Base-by-base conservation (phyloP, 1,140 invertebrate genomes). In the Danaus melanippus region DNA sequence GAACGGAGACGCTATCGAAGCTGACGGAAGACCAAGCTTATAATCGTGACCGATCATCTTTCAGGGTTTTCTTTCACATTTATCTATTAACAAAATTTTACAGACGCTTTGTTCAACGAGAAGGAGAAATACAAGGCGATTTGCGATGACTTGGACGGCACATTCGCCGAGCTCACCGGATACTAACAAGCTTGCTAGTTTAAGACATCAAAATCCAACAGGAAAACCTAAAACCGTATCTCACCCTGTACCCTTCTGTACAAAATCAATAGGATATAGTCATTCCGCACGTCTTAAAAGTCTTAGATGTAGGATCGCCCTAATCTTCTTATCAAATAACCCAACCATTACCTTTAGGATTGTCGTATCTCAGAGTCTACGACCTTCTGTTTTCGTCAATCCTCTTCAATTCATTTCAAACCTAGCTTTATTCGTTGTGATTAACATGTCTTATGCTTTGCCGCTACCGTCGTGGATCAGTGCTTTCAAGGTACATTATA, bases 121-220 rank as follows among this genome's bases (percentile, higher is more conserved):
- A 97, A 97, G 91, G 95, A 97, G 90, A 96, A 97, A 91, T 97
- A 97, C 91, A 96, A 96, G 91, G 92, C 93, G 87, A 93, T 99
- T 89, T 94, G 95, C 89, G 96, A 97, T 87, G 98, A 99, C 90
- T 95, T 99, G 93, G 97, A 99, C 89, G 94, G 95, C 87, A 98
- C 97, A 79, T 96, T 98, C 89, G 92, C 93, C 84, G 94, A 95
- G 90, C 90, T 94, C 88, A 93, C 92, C 81, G 93, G 92, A 91
- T 93, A 93, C 90, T 93, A 94, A 92, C 90, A 75, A 59, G 66
- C 66, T 74, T 66, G 75, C 69, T 83, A 82, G 75, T 68, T 71
- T 82, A 84, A 83, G 76, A 74, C 66, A 68, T 67, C 62, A 83
- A 73, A 76, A 73, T 83, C 70, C 50, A 48, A 50, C 59, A 62